A percentile compares a stretch with the other conserved stretches of the same genome.
These are phyloP conservation scores for Clitarchus hookeri DNA, from an alignment of 2,888 invertebrate genomes.

Conservation along the genomic window DNA sequence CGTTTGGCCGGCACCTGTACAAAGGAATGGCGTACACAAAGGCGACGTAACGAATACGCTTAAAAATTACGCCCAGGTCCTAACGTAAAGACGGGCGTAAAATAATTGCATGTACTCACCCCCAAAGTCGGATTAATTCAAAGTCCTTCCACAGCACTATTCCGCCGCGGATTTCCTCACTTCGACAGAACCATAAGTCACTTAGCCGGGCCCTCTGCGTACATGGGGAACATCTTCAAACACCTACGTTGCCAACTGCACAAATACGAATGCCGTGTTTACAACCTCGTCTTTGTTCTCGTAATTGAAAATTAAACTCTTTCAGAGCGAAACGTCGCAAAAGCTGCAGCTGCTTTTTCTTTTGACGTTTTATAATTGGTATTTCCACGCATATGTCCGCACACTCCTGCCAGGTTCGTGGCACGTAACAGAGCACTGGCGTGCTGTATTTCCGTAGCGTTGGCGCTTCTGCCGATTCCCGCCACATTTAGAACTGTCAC, in stretches of 20 bases:
- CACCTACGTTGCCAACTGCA: not conserved
- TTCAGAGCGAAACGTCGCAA: not conserved
- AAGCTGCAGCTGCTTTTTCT: not conserved
- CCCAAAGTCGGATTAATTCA: not conserved
- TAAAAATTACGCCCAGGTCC: not conserved
- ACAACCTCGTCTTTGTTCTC: not conserved
- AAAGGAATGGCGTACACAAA: not conserved
- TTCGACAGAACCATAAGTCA: not conserved
- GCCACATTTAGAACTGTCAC: constrained; percentile 14
- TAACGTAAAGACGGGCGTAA: too few species aligned
- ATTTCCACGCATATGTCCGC: not conserved
- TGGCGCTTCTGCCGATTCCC: not conserved
- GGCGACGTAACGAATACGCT: not conserved
- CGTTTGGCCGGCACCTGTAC: not conserved
- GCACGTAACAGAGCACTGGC: not conserved
- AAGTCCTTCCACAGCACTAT: not conserved
- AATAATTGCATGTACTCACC: not conserved
- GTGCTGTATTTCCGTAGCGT: not conserved
- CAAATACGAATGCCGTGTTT: not conserved
- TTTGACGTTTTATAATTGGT: not conserved
- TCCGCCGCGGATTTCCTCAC: not conserved
- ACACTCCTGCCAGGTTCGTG: not conserved
- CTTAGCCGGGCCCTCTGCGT: not conserved
- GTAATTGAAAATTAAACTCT: not conserved
- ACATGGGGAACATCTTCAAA: not conserved